Evolutionary conservation across 2,113 vertebrate genomes (phyloP), one percentile per base, ranked within the genome.

Genomic region (Butorides virescens): DNA sequence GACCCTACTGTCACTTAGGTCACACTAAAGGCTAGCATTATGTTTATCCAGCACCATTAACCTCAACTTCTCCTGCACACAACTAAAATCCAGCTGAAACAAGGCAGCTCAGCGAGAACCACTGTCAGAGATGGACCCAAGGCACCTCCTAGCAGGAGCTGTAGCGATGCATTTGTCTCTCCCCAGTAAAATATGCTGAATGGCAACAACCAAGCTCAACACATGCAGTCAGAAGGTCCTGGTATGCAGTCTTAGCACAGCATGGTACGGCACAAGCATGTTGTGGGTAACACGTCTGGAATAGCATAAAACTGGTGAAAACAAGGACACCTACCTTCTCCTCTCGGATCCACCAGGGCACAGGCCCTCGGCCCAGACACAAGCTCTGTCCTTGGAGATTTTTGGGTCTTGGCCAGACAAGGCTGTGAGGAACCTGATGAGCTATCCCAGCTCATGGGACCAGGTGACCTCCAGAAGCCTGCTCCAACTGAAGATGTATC

Each of bases 191-290:
- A 6, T 3, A 13, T 0, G 3, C 2, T 15, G 68, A 27, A 8
- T 2, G 14, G 52, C 37, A 52, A 9, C 25, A 56, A 7, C 8
- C 29, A 32, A 52, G 49, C 63, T 15, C 13, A 53, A 66, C 58
- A 30, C 22, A 12, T 1, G 2, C 13, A 16, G 68, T 6, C 8
- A 4, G 15, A 15, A 44, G 27, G 22, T 10, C 26, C 47, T 5
- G 37, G 22, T 9, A 16, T 1, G 30, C 49, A 12, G 44, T 1
- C 20, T 2, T 36, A 3, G 14, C 49, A 29, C 56, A 13, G 20
- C 0, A 7, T 32, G 42, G 13, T 34, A 37, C 46, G 1, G 0
- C 49, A 36, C n/a, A 3, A 13, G 4, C 26, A 2, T 0, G 2
- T 10, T 5, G 22, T 19, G 39, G 27, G 52, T 15, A 23, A 15